Evolutionary conservation across 2,888 invertebrate species (phyloP).

Genomic region (Aleiodes alternator): DNA sequence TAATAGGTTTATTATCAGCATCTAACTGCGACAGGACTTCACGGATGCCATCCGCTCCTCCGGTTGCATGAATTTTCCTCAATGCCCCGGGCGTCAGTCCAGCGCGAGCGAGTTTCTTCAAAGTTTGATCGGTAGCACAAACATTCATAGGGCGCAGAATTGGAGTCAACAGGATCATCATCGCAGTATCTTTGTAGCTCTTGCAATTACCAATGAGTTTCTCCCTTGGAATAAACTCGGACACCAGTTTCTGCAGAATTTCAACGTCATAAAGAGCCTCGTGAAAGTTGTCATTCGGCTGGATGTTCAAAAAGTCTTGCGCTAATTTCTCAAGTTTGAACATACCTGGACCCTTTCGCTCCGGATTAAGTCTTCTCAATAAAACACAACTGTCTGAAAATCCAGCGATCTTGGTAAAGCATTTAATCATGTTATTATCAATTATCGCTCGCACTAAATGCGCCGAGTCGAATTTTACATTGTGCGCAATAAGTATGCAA

Average conservation of each 20-base stretch:
- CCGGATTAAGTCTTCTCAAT: slow-evolving; percentile 32
- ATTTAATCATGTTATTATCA: slow-evolving; percentile 38
- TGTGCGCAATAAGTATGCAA: slow-evolving; percentile 46
- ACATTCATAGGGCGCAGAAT: slow-evolving; percentile 23
- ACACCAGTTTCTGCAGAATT: neutral
- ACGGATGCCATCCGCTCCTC: neutral
- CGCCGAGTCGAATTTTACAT: slow-evolving; percentile 44
- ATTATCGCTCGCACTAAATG: slow-evolving; percentile 42
- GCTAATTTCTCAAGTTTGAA: slow-evolving; percentile 41
- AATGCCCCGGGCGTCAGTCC: neutral
- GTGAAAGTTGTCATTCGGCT: slow-evolving; percentile 14
- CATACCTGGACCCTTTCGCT: slow-evolving; percentile 43
- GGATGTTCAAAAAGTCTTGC: slow-evolving; percentile 27
- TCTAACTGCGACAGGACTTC: slow-evolving; percentile 21
- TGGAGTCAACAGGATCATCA: slow-evolving; percentile 16
- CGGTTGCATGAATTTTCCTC: too few species aligned
- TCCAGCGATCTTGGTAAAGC: slow-evolving; percentile 38
- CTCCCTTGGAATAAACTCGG: slow-evolving; percentile 8
- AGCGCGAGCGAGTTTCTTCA: slow-evolving; percentile 32
- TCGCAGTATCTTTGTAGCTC: slow-evolving; percentile 24
- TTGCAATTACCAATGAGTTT: slow-evolving; percentile 31
- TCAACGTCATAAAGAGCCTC: slow-evolving; percentile 10
- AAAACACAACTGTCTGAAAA: slow-evolving; percentile 41
- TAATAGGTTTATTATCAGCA: slow-evolving; percentile 24
- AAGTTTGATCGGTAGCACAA: neutral